A percentile compares a stretch with the other conserved stretches of the same genome.
Evolutionary conservation across 2,797 vertebrate species (phyloP).

Genomic region (Lophotriccus pileatus): DNA sequence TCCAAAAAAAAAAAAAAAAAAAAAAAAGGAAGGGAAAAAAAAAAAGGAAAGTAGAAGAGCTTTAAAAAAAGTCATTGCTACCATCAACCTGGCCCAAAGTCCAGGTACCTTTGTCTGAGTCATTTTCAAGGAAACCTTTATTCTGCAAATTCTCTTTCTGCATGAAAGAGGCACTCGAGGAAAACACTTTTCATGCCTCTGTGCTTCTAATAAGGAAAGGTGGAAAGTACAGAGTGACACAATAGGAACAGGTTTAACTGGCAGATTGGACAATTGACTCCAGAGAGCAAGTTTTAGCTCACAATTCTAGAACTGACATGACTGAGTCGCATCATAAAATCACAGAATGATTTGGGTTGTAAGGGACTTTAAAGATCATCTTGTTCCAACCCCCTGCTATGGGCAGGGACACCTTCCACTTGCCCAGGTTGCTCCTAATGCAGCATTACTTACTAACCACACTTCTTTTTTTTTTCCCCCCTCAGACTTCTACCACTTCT

Average conservation of each 20-base stretch:
- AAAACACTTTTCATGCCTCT: not conserved
- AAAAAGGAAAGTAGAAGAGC: too few species aligned
- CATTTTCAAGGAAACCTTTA: not conserved
- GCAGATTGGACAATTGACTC: not conserved
- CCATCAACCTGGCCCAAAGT: not conserved
- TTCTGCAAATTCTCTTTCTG: not conserved
- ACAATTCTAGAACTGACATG: not conserved
- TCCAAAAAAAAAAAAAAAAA: not conserved
- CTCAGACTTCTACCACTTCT: not conserved
- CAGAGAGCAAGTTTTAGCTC: not conserved
- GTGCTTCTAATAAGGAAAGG: not conserved
- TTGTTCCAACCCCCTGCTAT: not conserved
- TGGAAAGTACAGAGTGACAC: accelerated
- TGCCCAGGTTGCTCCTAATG: not conserved
- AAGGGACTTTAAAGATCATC: not conserved
- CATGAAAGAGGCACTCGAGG: not conserved
- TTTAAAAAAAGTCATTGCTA: not conserved
- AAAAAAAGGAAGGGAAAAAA: not conserved
- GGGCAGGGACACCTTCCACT: not conserved
- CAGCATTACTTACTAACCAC: not conserved
- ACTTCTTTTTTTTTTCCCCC: too few species aligned
- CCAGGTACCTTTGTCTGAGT: not conserved
- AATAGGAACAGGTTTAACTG: not conserved
- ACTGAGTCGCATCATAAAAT: not conserved
- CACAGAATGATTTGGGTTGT: not conserved